Base-by-base conservation (phyloP, 2,888 invertebrate genomes). In the Seira sanloemensis region DNA sequence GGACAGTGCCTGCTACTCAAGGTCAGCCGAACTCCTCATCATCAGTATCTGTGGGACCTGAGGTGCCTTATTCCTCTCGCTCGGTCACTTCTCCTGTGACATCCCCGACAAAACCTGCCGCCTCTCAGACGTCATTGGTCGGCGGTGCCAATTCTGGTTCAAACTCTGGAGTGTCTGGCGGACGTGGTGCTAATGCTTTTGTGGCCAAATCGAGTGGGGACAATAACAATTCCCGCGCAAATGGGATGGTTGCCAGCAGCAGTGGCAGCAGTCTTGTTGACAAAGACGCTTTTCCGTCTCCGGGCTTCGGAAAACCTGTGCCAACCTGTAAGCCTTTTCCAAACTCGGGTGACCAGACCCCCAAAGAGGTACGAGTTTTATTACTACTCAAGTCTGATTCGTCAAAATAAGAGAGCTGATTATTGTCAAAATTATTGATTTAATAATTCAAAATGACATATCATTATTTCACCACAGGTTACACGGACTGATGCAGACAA, bases 271-370 rank as follows among this genome's bases (percentile, higher is more conserved):
- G 72, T 72, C 84, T 86, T 25, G 87, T 86, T 81, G 89, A 89
- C 82, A 88, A 88, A 69, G 89, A 89, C 54, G 88, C 89, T 71
- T 89, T 89, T 75, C 89, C 89, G 7, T 81, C 87, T 65, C 88
- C 89, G 50, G 88, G 84, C 65, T 88, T 86, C 75, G 87, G 80
- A 46, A 89, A 89, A 87, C 69, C 83, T 81, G 89, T 89, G 89
- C 89, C 89, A 89, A 84, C 78, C 54, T 82, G 84, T 7, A 89
- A 89, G 86, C 88, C 89, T 83, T 88, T 88, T 71, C 88, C 89
- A 68, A 86, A 81, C 67, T 50, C 85, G 78, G 88, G 85, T 89
- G 89, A 89, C 81, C 88, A 89, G 86, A 78, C 84, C 71, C 83
- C 86, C 62, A 89, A 87, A 81, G 87, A 89, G 85, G 89, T 88